Percentiles rank a stretch among this genome's conserved stretches.
Evolutionary conservation across 2,113 vertebrate species (phyloP).

Genomic region (Dolichallabes microphthalmus): DNA sequence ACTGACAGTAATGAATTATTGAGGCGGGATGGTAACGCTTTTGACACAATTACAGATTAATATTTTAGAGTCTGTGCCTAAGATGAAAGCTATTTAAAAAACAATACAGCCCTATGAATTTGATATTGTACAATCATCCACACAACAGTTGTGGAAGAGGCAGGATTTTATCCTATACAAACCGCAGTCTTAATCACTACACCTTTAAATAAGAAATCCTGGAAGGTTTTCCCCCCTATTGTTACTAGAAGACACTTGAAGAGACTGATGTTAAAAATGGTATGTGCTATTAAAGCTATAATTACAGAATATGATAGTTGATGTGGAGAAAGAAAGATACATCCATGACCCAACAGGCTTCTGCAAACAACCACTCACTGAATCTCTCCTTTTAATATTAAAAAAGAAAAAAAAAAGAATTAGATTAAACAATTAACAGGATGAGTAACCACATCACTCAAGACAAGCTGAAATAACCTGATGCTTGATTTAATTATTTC

Average conservation of each 20-base stretch:
- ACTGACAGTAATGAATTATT: neutral
- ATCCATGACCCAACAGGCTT: neutral
- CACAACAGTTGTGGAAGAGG: slow-evolving; percentile 8
- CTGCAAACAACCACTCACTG: neutral
- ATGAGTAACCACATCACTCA: neutral
- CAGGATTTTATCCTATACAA: slow-evolving; percentile 4
- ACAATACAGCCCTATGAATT: neutral
- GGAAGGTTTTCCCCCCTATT: neutral
- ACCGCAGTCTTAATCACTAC: neutral
- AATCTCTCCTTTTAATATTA: neutral
- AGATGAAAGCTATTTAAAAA: neutral
- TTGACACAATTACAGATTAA: neutral
- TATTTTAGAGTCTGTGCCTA: neutral
- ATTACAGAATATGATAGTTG: neutral
- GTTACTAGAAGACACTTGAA: neutral
- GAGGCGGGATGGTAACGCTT: neutral
- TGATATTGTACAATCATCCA: neutral
- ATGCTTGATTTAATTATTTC: neutral
- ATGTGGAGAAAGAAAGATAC: neutral
- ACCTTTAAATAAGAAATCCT: neutral
- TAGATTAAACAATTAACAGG: neutral
- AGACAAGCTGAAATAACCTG: slow-evolving; percentile 20
- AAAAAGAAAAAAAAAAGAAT: neutral
- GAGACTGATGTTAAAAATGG: neutral
- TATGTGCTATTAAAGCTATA: neutral